Percentiles rank a stretch among this genome's conserved stretches.
Conservation (phyloP, 2,888 invertebrate species). For the Melanostoma mellinum region DNA sequence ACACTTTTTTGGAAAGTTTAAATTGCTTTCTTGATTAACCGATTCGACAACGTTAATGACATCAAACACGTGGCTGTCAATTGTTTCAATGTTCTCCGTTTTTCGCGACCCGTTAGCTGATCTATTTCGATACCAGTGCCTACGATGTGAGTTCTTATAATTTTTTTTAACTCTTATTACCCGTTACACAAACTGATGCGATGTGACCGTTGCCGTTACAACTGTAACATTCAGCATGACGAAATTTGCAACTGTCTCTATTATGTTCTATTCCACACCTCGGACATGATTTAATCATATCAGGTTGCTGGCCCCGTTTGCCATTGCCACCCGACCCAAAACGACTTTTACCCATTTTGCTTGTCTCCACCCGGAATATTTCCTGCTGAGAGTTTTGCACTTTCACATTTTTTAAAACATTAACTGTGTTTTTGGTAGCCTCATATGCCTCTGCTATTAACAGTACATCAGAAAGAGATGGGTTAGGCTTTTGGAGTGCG, state of each 20-base stretch:
- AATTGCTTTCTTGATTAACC: constrained; percentile 34
- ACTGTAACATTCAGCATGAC: constrained; percentile 44
- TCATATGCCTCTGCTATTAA: constrained; percentile 5
- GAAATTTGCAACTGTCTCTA: constrained; percentile 51
- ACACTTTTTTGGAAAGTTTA: constrained; percentile 8
- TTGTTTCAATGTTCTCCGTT: neutral
- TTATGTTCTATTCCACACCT: constrained; percentile 37
- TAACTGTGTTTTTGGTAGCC: constrained; percentile 1
- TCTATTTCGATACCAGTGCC: no score
- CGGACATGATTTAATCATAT: constrained; percentile 45
- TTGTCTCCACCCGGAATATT: no score
- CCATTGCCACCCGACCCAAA: no score
- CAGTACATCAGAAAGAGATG: neutral
- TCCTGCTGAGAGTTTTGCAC: no score
- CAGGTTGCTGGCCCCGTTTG: no score
- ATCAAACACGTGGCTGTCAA: constrained; percentile 24
- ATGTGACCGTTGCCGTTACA: constrained; percentile 53
- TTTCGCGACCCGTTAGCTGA: constrained; percentile 3
- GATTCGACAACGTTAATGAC: constrained; percentile 26
- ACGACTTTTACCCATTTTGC: no score
- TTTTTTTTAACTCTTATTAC: constrained; percentile 14
- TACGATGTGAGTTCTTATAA: neutral
- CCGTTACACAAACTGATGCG: constrained; percentile 46
- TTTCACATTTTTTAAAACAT: neutral
- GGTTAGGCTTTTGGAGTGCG: constrained; percentile 13